phyloP scores from a whole-genome alignment of 2,113 vertebrate genomes.

The Mugil cephalus region DNA sequence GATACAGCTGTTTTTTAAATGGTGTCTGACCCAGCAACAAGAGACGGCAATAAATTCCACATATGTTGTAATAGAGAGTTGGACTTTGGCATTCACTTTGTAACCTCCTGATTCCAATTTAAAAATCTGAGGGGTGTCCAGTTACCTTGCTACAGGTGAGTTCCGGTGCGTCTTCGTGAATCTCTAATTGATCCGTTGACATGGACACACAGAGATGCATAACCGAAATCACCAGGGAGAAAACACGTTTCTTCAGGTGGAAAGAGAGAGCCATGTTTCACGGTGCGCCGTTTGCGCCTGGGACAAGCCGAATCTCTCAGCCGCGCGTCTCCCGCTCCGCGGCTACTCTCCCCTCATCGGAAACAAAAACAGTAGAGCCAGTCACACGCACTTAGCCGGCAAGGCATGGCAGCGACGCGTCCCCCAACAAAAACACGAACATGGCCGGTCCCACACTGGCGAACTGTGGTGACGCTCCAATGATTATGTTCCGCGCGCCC shows the following conservation, averaged over 20 bases:
- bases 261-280: constrained; percentile 28
- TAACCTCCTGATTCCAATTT: neutral
- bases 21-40: too few relatives aligned
- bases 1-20: too few relatives aligned
- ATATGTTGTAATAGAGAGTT: too few relatives aligned
- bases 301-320: neutral
- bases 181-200: constrained; percentile 19
- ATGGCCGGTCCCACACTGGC: neutral
- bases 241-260: neutral
- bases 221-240: neutral
- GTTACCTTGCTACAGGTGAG: constrained; percentile 61
- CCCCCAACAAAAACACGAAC: neutral
- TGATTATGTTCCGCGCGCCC: neutral
- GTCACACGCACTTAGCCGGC: neutral
- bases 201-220: neutral
- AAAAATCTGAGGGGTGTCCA: neutral
- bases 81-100: neutral
- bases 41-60: too few relatives aligned
- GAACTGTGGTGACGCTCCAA: too few relatives aligned
- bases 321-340: neutral
- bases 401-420: neutral
- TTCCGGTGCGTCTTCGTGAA: constrained; percentile 10
- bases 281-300: neutral
- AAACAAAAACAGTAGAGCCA: neutral
- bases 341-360: neutral